These are phyloP conservation scores for Ptychobarbus kaznakovi DNA, from an alignment of 2,797 vertebrate species.

Conservation along the genomic window DNA sequence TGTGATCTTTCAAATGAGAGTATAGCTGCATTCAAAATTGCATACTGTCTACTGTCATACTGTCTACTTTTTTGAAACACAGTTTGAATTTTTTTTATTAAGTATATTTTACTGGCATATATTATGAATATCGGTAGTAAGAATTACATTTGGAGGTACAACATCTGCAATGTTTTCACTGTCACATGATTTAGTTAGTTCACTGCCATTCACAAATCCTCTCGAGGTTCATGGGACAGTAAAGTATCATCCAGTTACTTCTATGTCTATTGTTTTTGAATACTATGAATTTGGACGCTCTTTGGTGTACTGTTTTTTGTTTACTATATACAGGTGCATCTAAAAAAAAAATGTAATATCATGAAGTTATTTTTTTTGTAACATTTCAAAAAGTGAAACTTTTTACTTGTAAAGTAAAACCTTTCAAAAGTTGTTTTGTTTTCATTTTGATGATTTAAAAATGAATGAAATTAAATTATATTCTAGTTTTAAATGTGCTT, in stretches of 20 bases:
- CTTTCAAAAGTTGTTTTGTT: too few species aligned
- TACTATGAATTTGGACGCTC: neutral
- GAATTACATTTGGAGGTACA: neutral
- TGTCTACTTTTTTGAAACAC: too few species aligned
- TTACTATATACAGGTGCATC: neutral
- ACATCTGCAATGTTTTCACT: conserved; percentile 5
- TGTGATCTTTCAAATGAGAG: neutral
- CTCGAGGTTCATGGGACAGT: neutral
- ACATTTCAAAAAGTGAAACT: too few species aligned
- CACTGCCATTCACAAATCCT: neutral
- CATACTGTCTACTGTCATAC: too few species aligned
- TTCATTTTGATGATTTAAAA: too few species aligned
- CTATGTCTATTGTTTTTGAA: neutral
- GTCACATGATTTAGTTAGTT: neutral
- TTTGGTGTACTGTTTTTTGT: neutral
- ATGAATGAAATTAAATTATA: too few species aligned
- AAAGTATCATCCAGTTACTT: neutral
- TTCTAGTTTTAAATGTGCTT: too few species aligned
- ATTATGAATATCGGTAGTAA: neutral
- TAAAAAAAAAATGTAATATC: too few species aligned
- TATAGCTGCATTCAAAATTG: too few species aligned
- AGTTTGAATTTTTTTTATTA: too few species aligned
- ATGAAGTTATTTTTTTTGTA: too few species aligned
- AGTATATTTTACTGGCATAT: neutral
- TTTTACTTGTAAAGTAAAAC: too few species aligned